phyloP scores from a whole-genome alignment of 2,888 invertebrate genomes.

The Leptura quadrifasciata region DNA sequence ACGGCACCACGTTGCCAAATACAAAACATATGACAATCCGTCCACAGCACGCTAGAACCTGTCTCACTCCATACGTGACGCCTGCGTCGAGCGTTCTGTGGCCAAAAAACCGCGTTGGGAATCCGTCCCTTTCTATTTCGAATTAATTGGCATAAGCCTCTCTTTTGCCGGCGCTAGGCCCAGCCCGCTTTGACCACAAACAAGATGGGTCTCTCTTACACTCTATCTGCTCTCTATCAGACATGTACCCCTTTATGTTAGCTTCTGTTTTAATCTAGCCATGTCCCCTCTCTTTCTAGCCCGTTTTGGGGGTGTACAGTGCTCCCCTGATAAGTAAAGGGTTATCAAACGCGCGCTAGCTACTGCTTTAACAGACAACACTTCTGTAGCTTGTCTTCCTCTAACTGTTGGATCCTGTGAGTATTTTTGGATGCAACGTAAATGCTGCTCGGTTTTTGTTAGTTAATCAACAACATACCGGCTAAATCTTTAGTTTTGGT shows the following conservation, averaged over 20 bases:
- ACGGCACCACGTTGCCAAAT: constrained; percentile 68
- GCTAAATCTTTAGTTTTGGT: constrained; percentile 76
- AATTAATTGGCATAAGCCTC: constrained; percentile 80
- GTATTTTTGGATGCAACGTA: constrained; percentile 64
- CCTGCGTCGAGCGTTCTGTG: constrained; percentile 69
- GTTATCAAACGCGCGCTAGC: constrained; percentile 74
- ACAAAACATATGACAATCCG: constrained; percentile 70
- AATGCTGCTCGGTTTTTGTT: constrained; percentile 62
- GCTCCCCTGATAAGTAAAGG: constrained; percentile 74
- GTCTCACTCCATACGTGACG: constrained; percentile 70
- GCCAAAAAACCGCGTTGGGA: constrained; percentile 75
- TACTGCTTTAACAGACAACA: constrained; percentile 69
- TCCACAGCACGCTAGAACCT: constrained; percentile 50
- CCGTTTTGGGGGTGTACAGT: constrained; percentile 52
- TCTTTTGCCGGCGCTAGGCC: constrained; percentile 82
- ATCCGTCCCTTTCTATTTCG: constrained; percentile 70
- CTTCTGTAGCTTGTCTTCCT: constrained; percentile 61
- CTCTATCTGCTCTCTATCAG: constrained; percentile 73
- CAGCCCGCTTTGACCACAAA: constrained; percentile 83
- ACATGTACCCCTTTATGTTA: constrained; percentile 72
- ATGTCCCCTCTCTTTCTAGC: constrained; percentile 65
- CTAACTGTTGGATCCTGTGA: constrained; percentile 58
- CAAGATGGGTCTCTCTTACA: constrained; percentile 78
- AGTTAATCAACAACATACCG: constrained; percentile 72
- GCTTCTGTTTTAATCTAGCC: constrained; percentile 74